Evolutionary conservation across 2,797 vertebrate species (phyloP).

Genomic region (Spinibarbus caldwelli): DNA sequence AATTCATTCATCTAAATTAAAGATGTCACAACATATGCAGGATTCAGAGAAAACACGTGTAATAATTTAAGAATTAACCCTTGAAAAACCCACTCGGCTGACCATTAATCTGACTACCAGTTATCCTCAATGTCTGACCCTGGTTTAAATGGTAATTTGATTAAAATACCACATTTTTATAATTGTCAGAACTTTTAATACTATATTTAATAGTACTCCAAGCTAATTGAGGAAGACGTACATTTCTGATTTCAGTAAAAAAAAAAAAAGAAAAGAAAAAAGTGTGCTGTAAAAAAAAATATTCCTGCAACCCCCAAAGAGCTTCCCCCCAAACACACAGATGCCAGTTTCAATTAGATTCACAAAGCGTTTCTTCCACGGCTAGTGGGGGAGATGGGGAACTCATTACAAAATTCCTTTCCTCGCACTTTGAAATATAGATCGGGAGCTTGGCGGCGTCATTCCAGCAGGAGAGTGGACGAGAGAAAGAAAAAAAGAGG

Average conservation of each 20-base stretch:
- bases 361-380: conserved; percentile 77
- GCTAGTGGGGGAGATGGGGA: conserved; percentile 74
- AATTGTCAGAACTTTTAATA: background rate
- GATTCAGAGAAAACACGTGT: background rate
- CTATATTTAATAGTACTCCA: background rate
- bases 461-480: conserved; percentile 54
- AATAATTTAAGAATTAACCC: background rate
- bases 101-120: background rate
- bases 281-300: conserved; percentile 70
- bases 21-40: background rate
- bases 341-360: conserved; percentile 83
- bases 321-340: conserved; percentile 60
- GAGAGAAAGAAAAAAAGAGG: conserved; percentile 37
- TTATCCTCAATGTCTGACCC: background rate
- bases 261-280: background rate
- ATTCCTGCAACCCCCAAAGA: conserved; percentile 70
- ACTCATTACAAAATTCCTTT: conserved; percentile 81
- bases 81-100: background rate
- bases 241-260: conserved; percentile 50
- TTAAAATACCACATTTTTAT: background rate
- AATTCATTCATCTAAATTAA: background rate
- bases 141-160: background rate
- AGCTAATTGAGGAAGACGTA: background rate
- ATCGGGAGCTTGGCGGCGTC: conserved; percentile 68
- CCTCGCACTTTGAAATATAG: conserved; percentile 78